Evolutionary conservation across 2,797 vertebrate genomes (phyloP), one percentile per base, ranked within the genome.

Genomic region (Crenuchus spilurus): DNA sequence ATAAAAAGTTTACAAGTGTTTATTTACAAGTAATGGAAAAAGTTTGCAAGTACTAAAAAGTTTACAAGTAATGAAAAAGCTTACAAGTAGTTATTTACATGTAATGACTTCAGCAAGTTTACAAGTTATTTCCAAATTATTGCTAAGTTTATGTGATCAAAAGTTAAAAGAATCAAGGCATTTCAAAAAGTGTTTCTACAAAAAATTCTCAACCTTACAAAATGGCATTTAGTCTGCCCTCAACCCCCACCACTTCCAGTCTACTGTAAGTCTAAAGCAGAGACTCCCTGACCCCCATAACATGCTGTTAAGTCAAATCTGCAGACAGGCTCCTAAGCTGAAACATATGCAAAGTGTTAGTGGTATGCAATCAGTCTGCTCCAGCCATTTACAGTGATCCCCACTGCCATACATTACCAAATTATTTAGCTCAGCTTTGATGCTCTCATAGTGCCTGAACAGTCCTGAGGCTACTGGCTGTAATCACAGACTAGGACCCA

Each of bases 401-500:
- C 85, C 77, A 18, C 68, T 85, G 86, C 87, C 82, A 75, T 83
- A 83, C 83, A 84, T 86, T 79, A 88, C 84, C 70, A 80, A 81
- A 83, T 84, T 86, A 69, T 84, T 80, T 86, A 84, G 87, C 84
- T 88, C 82, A 81, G 87, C 86, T 85, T 83, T 86, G 82, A 82
- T 82, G 78, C 83, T 72, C 79, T 85, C 83, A 85, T 67, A 28
- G 55, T 78, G 80, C 16, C 39, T 75, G 69, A 82, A 67, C 80
- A 51, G 18, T 75, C 82, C 87, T 83, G 74, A 82, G 86, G 86
- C 86, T 85, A 77, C 84, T 74, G 78, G 83, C 83, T 82, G 85
- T 85, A 72, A 87, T 91, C 85, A 84, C 78, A 77, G 74, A 74
- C 84, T 55, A 85, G 81, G 52, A 75, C 75, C 33, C 83, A 62